Evolutionary conservation across 2,888 invertebrate species (phyloP).

Genomic region (Rambutsinella grinnellia): DNA sequence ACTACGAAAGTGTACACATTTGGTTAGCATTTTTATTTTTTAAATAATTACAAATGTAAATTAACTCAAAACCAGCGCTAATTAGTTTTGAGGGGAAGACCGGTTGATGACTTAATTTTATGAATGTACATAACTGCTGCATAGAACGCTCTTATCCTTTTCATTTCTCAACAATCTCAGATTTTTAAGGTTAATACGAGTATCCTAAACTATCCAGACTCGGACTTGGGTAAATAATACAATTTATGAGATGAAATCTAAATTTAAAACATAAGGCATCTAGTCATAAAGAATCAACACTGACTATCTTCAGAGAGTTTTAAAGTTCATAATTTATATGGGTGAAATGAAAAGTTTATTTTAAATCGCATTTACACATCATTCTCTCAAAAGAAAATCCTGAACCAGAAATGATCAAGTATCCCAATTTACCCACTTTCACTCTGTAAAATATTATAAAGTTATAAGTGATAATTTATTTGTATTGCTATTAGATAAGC

Average conservation of each 20-base stretch:
- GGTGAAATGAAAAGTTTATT: neutral
- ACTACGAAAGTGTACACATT: too few relatives aligned
- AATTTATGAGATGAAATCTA: neutral
- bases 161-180: neutral
- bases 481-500: neutral
- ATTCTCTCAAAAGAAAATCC: neutral
- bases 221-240: too few relatives aligned
- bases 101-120: too few relatives aligned
- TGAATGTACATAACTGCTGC: too few relatives aligned
- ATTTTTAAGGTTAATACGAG: neutral
- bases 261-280: conserved; percentile 13
- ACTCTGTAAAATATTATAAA: neutral
- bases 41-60: too few relatives aligned
- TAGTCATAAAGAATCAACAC: conserved; percentile 34
- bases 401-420: neutral
- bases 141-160: too few relatives aligned
- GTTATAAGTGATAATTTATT: neutral
- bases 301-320: conserved; percentile 33
- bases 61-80: too few relatives aligned
- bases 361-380: conserved; percentile 3
- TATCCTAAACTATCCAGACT: too few relatives aligned
- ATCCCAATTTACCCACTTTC: neutral
- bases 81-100: too few relatives aligned
- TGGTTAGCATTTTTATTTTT: too few relatives aligned
- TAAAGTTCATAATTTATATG: conserved; percentile 3